A percentile compares a stretch with the other conserved stretches of the same genome.
These are phyloP conservation scores for Tachuris rubrigastra DNA, from an alignment of 2,113 vertebrate genomes.

Conservation along the genomic window DNA sequence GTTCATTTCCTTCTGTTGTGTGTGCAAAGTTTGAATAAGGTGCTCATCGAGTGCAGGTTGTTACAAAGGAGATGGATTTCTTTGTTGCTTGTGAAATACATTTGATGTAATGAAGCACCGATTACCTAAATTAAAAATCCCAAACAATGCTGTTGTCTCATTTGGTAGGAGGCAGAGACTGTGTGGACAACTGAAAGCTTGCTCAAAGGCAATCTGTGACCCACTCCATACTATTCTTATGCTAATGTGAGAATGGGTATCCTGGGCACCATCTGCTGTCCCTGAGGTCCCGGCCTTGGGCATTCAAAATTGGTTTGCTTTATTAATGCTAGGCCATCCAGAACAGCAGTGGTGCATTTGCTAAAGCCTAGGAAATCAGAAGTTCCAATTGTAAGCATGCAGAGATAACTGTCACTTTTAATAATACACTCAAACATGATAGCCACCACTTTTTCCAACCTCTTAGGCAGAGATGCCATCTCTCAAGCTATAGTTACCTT, in stretches of 20 bases:
- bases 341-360: conserved; percentile 40
- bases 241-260: conserved; percentile 65
- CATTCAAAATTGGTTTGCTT: conserved; percentile 56
- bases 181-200: conserved; percentile 36
- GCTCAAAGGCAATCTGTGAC: conserved; percentile 63
- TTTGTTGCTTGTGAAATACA: not conserved
- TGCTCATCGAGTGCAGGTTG: not conserved
- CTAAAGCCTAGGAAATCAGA: conserved; percentile 26
- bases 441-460: not conserved
- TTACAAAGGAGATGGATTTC: not conserved
- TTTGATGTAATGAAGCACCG: conserved; percentile 24
- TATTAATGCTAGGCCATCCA: conserved; percentile 67
- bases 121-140: conserved; percentile 26
- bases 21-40: not conserved
- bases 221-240: conserved; percentile 46
- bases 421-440: conserved; percentile 35
- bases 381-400: conserved; percentile 15
- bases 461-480: conserved; percentile 31
- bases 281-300: conserved; percentile 53
- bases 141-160: conserved; percentile 35
- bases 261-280: conserved; percentile 72
- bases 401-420: conserved; percentile 59
- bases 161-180: conserved; percentile 47
- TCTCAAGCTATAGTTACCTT: conserved; percentile 9
- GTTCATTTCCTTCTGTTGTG: not conserved